Evolutionary conservation across 2,113 vertebrate species (phyloP).

Genomic region (Girardinichthys multiradiatus): DNA sequence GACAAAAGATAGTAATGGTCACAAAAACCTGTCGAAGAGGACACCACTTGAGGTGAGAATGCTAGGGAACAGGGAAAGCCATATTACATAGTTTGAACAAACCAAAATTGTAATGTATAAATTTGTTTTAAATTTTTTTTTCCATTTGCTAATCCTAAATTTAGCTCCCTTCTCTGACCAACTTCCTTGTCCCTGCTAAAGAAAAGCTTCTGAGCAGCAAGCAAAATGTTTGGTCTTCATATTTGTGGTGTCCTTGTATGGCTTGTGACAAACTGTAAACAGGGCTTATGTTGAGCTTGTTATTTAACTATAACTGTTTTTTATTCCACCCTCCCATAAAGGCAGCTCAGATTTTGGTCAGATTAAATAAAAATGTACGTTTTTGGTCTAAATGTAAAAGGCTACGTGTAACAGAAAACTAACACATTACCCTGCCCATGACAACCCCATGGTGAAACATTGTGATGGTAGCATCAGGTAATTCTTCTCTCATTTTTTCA

Average conservation of each 20-base stretch:
- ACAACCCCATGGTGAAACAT: too few species aligned
- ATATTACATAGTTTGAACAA: slow-evolving; percentile 49
- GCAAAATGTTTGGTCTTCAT: too few species aligned
- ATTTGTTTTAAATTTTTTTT: neutral
- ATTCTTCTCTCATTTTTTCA: too few species aligned
- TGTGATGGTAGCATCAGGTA: too few species aligned
- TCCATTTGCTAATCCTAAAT: neutral
- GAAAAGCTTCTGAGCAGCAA: too few species aligned
- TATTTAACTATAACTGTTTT: neutral
- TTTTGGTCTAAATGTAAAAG: too few species aligned
- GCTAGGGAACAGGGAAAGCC: slow-evolving; percentile 14
- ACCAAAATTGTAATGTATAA: neutral
- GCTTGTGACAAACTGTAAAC: neutral
- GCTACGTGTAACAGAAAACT: too few species aligned
- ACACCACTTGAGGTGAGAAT: slow-evolving; percentile 33
- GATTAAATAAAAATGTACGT: too few species aligned
- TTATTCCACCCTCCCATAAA: too few species aligned
- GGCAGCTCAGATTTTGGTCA: too few species aligned
- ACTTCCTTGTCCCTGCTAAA: neutral
- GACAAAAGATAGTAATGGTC: neutral
- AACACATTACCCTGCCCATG: too few species aligned
- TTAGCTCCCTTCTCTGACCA: neutral
- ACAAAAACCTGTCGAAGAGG: slow-evolving; percentile 26
- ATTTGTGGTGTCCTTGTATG: too few species aligned
- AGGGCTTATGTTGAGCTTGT: neutral